Percentiles rank a stretch among this genome's conserved stretches.
These are phyloP conservation scores for Dipus sagitta DNA, from an alignment of 2,797 vertebrate genomes.

Conservation along the genomic window DNA sequence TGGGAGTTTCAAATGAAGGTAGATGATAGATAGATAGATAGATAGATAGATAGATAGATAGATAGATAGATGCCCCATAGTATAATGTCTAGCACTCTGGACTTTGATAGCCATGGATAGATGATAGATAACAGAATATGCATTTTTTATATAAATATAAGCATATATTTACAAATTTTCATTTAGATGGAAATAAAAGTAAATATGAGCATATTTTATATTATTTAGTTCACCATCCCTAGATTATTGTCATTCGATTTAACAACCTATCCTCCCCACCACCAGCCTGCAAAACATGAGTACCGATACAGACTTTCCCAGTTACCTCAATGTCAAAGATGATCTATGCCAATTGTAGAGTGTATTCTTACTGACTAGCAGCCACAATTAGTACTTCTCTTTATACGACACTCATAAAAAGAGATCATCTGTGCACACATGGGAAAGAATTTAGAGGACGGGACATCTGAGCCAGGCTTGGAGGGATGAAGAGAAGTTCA, in stretches of 20 bases:
- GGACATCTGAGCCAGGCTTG: no score
- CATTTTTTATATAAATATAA: not conserved
- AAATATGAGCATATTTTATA: not conserved
- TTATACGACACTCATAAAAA: not conserved
- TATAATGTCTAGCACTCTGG: no score
- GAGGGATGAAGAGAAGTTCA: not conserved
- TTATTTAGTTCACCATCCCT: not conserved
- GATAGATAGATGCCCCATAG: not conserved
- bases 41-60: not conserved
- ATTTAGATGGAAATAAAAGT: slow-evolving; percentile 32
- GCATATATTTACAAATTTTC: not conserved
- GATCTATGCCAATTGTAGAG: not conserved
- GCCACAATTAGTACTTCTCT: not conserved
- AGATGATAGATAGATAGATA: not conserved
- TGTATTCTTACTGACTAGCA: not conserved
- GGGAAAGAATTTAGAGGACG: not conserved
- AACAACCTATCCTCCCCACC: not conserved
- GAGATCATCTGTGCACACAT: not conserved
- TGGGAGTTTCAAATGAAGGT: not conserved
- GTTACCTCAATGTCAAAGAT: not conserved
- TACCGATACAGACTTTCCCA: not conserved
- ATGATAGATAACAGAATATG: not conserved
- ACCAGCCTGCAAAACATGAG: not conserved
- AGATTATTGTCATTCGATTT: not conserved
- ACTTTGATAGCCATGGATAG: not conserved